phyloP scores from a whole-genome alignment of 2,797 vertebrate genomes.

The Sparidentex hasta region DNA sequence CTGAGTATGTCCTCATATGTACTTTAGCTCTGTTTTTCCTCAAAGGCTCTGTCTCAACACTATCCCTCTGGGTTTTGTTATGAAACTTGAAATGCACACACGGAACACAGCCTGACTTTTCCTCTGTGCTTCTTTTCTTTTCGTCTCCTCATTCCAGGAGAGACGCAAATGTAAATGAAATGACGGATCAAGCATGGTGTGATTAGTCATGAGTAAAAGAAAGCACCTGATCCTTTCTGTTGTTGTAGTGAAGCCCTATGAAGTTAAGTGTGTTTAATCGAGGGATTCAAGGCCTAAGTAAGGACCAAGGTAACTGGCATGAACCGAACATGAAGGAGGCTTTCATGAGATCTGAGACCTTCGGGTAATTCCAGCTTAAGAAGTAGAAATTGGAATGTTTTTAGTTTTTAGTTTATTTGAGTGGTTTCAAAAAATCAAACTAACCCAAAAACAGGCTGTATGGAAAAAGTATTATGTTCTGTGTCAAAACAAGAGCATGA shows the following conservation, averaged over 20 bases:
- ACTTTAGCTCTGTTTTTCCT: slow-evolving; percentile 16
- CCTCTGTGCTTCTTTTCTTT: slow-evolving; percentile 22
- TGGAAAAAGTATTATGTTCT: no score
- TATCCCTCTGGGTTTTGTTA: slow-evolving; percentile 25
- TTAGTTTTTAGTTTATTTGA: not conserved
- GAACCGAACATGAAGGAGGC: not conserved
- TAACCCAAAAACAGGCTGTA: no score
- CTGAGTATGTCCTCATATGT: slow-evolving; percentile 30
- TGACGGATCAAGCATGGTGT: slow-evolving; percentile 1
- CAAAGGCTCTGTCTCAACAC: not conserved
- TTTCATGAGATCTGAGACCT: not conserved
- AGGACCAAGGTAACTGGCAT: slow-evolving; percentile 11
- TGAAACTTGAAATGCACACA: slow-evolving; percentile 25
- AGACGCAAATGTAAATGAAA: slow-evolving; percentile 45
- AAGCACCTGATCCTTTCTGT: slow-evolving; percentile 25
- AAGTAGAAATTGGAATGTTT: not conserved
- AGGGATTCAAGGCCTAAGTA: not conserved
- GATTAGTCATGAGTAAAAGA: slow-evolving; percentile 29
- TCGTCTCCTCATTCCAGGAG: slow-evolving; percentile 22
- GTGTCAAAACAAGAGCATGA: no score
- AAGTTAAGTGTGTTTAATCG: slow-evolving; percentile 30
- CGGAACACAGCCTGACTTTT: slow-evolving; percentile 13
- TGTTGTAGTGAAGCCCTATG: slow-evolving; percentile 15
- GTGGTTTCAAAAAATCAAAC: not conserved
- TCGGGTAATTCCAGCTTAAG: not conserved